Evolutionary conservation across 1,140 invertebrate species (phyloP).

Genomic region (Harpegnathos saltator): DNA sequence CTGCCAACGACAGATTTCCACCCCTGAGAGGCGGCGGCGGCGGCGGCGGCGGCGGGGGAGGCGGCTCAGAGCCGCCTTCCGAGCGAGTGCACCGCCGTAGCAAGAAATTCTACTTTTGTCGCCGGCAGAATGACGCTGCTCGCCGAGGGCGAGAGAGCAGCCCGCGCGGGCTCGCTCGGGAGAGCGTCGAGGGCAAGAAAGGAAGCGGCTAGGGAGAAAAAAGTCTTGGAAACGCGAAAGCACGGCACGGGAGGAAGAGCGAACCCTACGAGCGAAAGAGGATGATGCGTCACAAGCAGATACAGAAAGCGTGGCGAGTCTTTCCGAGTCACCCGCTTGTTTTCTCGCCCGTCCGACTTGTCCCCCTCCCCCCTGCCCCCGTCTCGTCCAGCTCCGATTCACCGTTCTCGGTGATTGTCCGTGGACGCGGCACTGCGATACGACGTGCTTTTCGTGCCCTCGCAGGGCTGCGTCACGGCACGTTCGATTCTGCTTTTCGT

Average conservation of each 20-base stretch:
- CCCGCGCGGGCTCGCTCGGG: slow-evolving; percentile 21
- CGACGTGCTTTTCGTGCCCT: too few species aligned
- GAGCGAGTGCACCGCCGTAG: slow-evolving; percentile 66
- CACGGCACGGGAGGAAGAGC: slow-evolving; percentile 7
- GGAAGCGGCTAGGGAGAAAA: slow-evolving; percentile 33
- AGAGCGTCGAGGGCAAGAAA: slow-evolving; percentile 38
- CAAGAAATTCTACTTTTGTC: slow-evolving; percentile 78
- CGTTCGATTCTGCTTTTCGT: not conserved
- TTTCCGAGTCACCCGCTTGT: not conserved
- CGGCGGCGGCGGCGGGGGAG: slow-evolving; percentile 31
- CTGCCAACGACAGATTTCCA: slow-evolving; percentile 75
- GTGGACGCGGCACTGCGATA: too few species aligned
- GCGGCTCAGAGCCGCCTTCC: slow-evolving; percentile 67
- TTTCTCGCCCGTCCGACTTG: not conserved
- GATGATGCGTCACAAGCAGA: slow-evolving; percentile 72
- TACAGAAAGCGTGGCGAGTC: slow-evolving; percentile 41
- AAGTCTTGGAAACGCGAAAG: slow-evolving; percentile 17
- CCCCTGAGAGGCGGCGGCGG: slow-evolving; percentile 7
- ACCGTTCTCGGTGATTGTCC: too few species aligned
- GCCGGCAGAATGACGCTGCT: slow-evolving; percentile 71
- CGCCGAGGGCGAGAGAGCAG: slow-evolving; percentile 39
- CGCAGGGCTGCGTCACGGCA: too few species aligned
- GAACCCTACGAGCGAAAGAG: slow-evolving; percentile 50
- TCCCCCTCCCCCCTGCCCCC: too few species aligned
- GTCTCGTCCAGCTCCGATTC: too few species aligned